phyloP scores from a whole-genome alignment of 2,888 invertebrate species.

The Leptogaster cylindrica region DNA sequence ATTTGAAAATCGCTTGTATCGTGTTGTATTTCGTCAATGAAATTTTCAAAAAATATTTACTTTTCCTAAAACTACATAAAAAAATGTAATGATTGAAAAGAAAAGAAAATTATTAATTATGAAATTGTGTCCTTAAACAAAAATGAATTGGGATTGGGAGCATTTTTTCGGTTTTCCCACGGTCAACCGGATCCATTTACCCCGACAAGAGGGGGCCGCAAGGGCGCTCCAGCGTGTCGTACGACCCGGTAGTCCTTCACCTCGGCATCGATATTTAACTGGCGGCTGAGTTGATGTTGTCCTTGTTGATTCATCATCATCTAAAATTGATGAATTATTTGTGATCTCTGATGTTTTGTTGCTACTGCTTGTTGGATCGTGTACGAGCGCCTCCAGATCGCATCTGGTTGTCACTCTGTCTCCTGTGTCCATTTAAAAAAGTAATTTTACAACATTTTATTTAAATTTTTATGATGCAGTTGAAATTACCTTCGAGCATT shows the following conservation, averaged over 20 bases:
- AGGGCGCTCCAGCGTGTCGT: slow-evolving; percentile 84
- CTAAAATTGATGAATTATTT: slow-evolving; percentile 48
- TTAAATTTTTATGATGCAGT: not conserved
- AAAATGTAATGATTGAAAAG: slow-evolving; percentile 25
- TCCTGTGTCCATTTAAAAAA: slow-evolving; percentile 63
- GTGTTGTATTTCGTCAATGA: not conserved
- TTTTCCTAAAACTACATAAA: slow-evolving; percentile 21
- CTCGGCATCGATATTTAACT: slow-evolving; percentile 69
- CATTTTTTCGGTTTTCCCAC: slow-evolving; percentile 61
- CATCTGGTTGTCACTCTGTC: slow-evolving; percentile 81
- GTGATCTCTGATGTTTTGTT: slow-evolving; percentile 45
- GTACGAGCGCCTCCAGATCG: slow-evolving; percentile 79
- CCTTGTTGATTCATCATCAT: slow-evolving; percentile 47
- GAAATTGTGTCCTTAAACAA: slow-evolving; percentile 55
- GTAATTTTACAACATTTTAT: not conserved
- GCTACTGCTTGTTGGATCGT: slow-evolving; percentile 51
- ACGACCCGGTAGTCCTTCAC: slow-evolving; percentile 79
- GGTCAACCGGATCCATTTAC: slow-evolving; percentile 79
- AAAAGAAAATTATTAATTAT: not conserved
- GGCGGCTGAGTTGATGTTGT: slow-evolving; percentile 51
- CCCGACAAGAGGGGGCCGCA: slow-evolving; percentile 85
- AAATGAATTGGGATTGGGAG: slow-evolving; percentile 60
- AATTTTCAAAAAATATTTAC: slow-evolving; percentile 10
- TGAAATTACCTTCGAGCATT: slow-evolving; percentile 74
- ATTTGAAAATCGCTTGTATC: slow-evolving; percentile 5